Evolutionary conservation across 2,113 vertebrate genomes (phyloP).

Genomic region (Dasyornis broadbenti): DNA sequence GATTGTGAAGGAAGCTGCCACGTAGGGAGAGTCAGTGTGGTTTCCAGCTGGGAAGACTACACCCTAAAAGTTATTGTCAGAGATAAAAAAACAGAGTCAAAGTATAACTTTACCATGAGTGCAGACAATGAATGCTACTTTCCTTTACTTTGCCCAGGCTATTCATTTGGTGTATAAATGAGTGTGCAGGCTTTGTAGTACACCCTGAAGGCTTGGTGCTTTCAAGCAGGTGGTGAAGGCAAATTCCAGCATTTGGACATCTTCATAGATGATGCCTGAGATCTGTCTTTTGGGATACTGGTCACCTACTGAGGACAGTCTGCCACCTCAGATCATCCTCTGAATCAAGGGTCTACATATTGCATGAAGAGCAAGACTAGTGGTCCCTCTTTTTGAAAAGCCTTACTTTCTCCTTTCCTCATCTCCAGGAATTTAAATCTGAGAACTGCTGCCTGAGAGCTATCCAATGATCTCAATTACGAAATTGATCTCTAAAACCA

Average conservation of each 20-base stretch:
- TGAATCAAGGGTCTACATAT: neutral
- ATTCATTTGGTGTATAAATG: neutral
- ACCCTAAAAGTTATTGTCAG: constrained; percentile 44
- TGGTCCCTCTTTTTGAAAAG: neutral
- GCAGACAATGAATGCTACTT: neutral
- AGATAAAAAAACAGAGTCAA: neutral
- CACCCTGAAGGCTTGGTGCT: neutral
- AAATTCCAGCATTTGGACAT: neutral
- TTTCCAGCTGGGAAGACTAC: constrained; percentile 49
- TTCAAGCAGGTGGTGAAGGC: neutral
- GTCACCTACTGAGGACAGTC: neutral
- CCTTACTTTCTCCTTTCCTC: neutral
- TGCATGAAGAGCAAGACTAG: neutral
- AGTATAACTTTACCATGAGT: neutral
- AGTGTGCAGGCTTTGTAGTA: neutral
- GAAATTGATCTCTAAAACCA: neutral
- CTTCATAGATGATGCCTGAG: neutral
- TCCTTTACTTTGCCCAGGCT: neutral
- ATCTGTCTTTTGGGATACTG: neutral
- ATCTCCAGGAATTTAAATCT: neutral
- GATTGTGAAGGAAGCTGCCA: constrained; percentile 43
- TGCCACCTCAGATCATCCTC: neutral
- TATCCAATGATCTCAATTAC: neutral
- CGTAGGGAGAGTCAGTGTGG: neutral
- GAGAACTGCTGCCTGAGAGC: neutral